Evolutionary conservation across 2,888 invertebrate genomes (phyloP).

Genomic region (Venustoraphidia nigricollis): DNA sequence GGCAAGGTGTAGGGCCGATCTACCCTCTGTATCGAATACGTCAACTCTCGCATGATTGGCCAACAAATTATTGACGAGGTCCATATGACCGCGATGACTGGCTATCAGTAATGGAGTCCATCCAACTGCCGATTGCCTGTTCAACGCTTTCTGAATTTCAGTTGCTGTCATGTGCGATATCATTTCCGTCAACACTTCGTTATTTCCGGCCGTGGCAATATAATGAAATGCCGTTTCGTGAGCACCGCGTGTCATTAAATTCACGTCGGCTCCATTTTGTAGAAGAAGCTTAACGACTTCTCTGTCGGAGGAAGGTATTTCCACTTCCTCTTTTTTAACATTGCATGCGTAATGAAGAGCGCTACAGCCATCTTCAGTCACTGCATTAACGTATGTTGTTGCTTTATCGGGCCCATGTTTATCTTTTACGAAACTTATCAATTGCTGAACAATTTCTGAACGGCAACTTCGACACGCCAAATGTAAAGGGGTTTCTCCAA

Average conservation of each 20-base stretch:
- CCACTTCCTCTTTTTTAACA: slow-evolving; percentile 68
- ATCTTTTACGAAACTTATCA: slow-evolving; percentile 69
- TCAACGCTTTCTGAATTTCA: slow-evolving; percentile 85
- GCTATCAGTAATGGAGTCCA: slow-evolving; percentile 97
- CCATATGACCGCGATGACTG: slow-evolving; percentile 88
- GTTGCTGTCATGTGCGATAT: slow-evolving; percentile 78
- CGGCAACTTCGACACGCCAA: slow-evolving; percentile 78
- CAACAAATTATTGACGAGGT: slow-evolving; percentile 77
- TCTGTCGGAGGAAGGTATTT: slow-evolving; percentile 54
- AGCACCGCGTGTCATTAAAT: slow-evolving; percentile 66
- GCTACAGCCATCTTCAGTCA: slow-evolving; percentile 79
- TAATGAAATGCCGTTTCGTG: slow-evolving; percentile 93
- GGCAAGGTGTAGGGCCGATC: slow-evolving; percentile 89
- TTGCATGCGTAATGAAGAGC: slow-evolving; percentile 90
- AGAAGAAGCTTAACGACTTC: slow-evolving; percentile 82
- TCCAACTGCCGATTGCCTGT: slow-evolving; percentile 83
- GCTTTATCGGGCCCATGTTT: slow-evolving; percentile 62
- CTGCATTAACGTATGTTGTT: slow-evolving; percentile 71
- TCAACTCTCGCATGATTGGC: slow-evolving; percentile 95
- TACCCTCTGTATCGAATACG: slow-evolving; percentile 91
- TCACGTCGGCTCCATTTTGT: slow-evolving; percentile 83
- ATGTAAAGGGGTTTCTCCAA: slow-evolving; percentile 90
- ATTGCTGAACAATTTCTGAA: slow-evolving; percentile 71
- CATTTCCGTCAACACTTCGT: slow-evolving; percentile 88
- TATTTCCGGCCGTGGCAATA: slow-evolving; percentile 89